Percentiles rank a stretch among this genome's conserved stretches.
Conservation (phyloP, 2,888 invertebrate genomes). For the Yponomeuta evonymella region DNA sequence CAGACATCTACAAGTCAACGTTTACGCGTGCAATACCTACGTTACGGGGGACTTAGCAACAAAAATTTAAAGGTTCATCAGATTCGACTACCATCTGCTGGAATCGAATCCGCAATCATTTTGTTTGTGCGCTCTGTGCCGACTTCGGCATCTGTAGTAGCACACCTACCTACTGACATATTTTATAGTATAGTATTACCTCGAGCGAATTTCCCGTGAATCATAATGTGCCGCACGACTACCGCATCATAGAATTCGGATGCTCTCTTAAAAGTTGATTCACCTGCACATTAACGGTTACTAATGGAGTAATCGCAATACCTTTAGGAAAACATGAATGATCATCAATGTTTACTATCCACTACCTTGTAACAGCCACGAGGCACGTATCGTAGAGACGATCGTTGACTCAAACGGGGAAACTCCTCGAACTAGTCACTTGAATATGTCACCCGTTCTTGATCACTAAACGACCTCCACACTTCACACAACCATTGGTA, state of each 20-base stretch:
- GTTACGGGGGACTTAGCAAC: too few relatives aligned
- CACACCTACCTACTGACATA: too few relatives aligned
- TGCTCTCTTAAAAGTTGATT: not conserved
- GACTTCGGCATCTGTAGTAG: too few relatives aligned
- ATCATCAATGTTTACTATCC: not conserved
- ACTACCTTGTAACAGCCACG: not conserved
- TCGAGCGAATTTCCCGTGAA: not conserved
- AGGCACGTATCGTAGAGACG: not conserved
- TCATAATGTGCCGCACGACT: constrained; percentile 6
- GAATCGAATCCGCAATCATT: too few relatives aligned
- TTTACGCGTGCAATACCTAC: too few relatives aligned
- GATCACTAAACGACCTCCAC: too few relatives aligned
- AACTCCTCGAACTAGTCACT: not conserved
- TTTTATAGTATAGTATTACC: too few relatives aligned
- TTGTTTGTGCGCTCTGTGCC: too few relatives aligned
- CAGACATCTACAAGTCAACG: too few relatives aligned
- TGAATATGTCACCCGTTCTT: not conserved
- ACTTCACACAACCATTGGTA: too few relatives aligned
- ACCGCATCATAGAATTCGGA: not conserved
- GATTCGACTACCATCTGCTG: too few relatives aligned
- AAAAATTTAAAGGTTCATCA: too few relatives aligned
- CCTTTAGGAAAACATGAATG: not conserved
- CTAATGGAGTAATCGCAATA: not conserved
- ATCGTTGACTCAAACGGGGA: not conserved
- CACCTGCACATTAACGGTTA: not conserved